Evolutionary conservation across 2,888 invertebrate genomes (phyloP), one percentile per base, ranked within the genome.

Genomic region (Leptothorax acervorum): DNA sequence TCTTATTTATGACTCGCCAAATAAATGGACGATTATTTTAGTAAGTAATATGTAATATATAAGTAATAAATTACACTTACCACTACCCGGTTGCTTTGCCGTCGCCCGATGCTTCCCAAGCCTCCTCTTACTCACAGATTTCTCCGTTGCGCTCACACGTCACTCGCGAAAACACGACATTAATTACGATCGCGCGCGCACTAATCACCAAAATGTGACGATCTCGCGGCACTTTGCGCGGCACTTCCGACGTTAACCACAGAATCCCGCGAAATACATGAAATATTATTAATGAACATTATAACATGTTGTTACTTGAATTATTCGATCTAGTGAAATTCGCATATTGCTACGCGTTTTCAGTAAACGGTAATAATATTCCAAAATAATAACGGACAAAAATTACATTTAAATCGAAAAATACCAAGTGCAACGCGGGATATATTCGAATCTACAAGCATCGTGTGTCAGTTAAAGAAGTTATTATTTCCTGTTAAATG

Each of bases 211-310:
- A 42, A 65, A 65, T 65, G 12, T 12, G 23, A 66, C 28, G 15
- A 15, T 45, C 65, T 6, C 45, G 15, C 8, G 28, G 23, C 28
- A 66, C 63, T 66, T 66, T 66, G 39, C 3, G 45, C 45, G 28
- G 1, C 28, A 66, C 3, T 66, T 23, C 15, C 42, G 8, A 65
- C 42, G 8, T 65, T 65, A 65, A 65, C 15, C 1, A 28, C 42
- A 15, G 3, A 45, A 66, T 66, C n/a, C 15, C 11, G 23, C n/a
- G 3, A 66, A 66, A 66, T 66, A 45, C 15, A 66, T 28, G 28
- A 66, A 66, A 66, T 66, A 45, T 45, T 65, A 65, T 65, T 45
- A 66, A 66, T 45, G 5, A 23, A 66, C 15, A 45, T 28, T 28
- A 42, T 65, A 42, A 65, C 8, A 8, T 8, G 8, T 12, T 28